Evolutionary conservation across 2,113 vertebrate species (phyloP).

Genomic region (Serinus canaria): DNA sequence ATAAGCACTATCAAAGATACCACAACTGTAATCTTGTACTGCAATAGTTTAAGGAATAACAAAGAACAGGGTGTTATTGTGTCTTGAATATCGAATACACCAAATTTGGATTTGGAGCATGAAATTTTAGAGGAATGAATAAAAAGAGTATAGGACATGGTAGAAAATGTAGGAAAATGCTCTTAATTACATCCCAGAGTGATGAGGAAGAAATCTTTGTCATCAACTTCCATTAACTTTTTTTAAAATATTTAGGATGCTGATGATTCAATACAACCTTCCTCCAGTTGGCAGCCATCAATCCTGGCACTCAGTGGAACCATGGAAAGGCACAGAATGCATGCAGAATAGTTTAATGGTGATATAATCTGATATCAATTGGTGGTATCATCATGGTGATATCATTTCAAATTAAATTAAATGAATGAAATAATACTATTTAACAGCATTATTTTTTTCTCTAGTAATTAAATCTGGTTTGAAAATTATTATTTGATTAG

Average conservation of each 20-base stretch:
- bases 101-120: not conserved
- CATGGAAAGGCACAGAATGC: not conserved
- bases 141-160: not conserved
- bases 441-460: not conserved
- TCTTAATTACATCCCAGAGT: not conserved
- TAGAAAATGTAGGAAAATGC: not conserved
- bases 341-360: not conserved
- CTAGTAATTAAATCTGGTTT: not conserved
- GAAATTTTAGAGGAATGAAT: not conserved
- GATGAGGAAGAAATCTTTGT: not conserved
- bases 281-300: accelerated
- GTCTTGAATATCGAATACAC: not conserved
- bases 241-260: not conserved
- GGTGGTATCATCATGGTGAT: not conserved
- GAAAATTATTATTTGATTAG: not conserved
- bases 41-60: not conserved
- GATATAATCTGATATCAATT: not conserved
- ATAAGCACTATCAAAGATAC: not conserved
- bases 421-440: not conserved
- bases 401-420: not conserved
- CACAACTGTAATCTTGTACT: not conserved
- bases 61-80: not conserved
- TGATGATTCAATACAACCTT: not conserved
- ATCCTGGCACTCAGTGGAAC: not conserved
- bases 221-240: not conserved